These are phyloP conservation scores for Podarcis raffonei DNA, from an alignment of 2,113 vertebrate species.

Conservation along the genomic window DNA sequence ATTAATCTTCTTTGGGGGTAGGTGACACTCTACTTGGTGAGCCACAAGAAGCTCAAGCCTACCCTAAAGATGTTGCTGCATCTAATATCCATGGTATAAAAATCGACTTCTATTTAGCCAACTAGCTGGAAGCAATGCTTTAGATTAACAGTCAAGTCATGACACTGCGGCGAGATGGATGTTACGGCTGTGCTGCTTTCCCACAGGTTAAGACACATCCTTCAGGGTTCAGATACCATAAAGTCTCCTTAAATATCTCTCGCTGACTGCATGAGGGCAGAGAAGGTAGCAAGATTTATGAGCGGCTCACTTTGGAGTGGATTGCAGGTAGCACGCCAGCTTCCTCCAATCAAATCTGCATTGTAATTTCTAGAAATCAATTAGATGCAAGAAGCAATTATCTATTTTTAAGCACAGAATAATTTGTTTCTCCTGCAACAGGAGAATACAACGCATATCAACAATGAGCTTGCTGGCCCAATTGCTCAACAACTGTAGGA, in stretches of 20 bases:
- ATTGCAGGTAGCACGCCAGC: constrained; percentile 62
- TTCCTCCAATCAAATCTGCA: constrained; percentile 72
- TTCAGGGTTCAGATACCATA: constrained; percentile 47
- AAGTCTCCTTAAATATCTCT: constrained; percentile 65
- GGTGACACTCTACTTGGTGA: not conserved
- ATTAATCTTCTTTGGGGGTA: not conserved
- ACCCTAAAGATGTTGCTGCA: not conserved
- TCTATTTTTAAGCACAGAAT: constrained; percentile 71
- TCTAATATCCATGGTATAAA: not conserved
- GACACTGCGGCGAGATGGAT: constrained; percentile 58
- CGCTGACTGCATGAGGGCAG: constrained; percentile 50
- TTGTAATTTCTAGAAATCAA: constrained; percentile 74
- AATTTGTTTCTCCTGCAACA: constrained; percentile 71
- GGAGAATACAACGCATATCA: constrained; percentile 43
- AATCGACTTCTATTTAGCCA: constrained; percentile 38
- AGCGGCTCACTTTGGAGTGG: constrained; percentile 52
- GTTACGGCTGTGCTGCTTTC: constrained; percentile 48
- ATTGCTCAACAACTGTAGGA: constrained; percentile 1
- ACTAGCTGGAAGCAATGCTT: constrained; percentile 15
- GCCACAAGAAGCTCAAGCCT: not conserved
- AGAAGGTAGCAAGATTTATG: constrained; percentile 47
- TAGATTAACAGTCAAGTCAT: constrained; percentile 56
- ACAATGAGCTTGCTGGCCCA: constrained; percentile 44
- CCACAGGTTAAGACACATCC: constrained; percentile 54
- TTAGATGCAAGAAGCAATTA: constrained; percentile 75